Conservation (phyloP, 2,113 vertebrate genomes). For the Fulica atra region DNA sequence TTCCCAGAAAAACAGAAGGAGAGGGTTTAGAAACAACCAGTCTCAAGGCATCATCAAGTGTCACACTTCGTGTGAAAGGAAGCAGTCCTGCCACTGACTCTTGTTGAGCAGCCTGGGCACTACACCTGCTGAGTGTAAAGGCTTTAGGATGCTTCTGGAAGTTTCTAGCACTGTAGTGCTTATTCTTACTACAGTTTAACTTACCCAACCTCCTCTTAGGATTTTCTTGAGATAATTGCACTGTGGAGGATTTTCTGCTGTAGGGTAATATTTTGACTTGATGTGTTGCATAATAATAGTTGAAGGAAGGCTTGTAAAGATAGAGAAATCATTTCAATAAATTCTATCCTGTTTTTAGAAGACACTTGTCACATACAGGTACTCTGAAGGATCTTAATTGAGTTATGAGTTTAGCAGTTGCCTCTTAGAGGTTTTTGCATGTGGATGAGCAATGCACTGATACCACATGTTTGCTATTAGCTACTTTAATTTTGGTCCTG, state of each 20-base stretch:
- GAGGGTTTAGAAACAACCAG: background rate
- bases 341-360: background rate
- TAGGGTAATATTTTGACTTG: background rate
- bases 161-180: background rate
- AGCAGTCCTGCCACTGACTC: background rate
- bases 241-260: background rate
- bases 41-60: background rate
- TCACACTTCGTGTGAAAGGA: background rate
- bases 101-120: background rate
- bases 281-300: background rate
- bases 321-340: background rate
- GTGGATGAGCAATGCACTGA: background rate
- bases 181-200: background rate
- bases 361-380: background rate
- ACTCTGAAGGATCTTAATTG: background rate
- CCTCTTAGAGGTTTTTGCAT: background rate
- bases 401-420: background rate
- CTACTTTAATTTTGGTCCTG: background rate
- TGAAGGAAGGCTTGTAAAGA: background rate
- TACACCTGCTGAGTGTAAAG: background rate
- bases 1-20: background rate
- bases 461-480: accelerated
- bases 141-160: background rate
- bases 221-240: background rate
- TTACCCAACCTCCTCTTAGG: background rate